Conservation (phyloP, 2,888 invertebrate species). For the Meandrusa payeni region DNA sequence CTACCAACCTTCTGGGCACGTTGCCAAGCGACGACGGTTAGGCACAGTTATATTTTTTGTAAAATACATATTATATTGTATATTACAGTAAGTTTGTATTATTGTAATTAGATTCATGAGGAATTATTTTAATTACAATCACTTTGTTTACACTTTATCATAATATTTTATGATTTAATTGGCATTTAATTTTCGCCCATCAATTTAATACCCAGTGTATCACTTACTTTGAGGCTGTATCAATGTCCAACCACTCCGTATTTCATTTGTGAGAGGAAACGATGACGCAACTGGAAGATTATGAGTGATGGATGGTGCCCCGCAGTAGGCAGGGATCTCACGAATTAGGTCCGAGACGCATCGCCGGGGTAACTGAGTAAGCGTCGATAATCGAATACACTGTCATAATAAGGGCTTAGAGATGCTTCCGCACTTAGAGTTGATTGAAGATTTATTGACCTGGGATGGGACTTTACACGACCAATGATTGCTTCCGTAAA, state of each 20-base stretch:
- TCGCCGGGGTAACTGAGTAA: conserved; percentile 8
- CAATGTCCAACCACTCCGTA: conserved; percentile 32
- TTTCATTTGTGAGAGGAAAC: conserved; percentile 36
- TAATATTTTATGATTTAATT: too few species aligned
- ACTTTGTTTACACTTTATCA: too few species aligned
- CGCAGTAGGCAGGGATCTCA: conserved; percentile 5
- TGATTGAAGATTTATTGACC: conserved; percentile 18
- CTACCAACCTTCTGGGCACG: too few species aligned
- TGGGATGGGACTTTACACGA: background rate
- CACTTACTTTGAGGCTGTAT: conserved; percentile 24
- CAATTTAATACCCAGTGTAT: conserved; percentile 19
- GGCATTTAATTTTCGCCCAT: too few species aligned
- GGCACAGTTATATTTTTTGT: too few species aligned
- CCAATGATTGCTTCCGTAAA: background rate
- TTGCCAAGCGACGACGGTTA: too few species aligned
- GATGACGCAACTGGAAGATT: conserved; percentile 39
- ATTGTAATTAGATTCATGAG: too few species aligned
- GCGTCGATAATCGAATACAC: conserved; percentile 15
- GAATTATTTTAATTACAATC: too few species aligned
- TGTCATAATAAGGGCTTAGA: conserved; percentile 21
- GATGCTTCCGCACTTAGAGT: conserved; percentile 17
- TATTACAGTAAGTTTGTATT: too few species aligned
- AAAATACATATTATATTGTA: too few species aligned
- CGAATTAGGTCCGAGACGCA: conserved; percentile 9
- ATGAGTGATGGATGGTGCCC: conserved; percentile 44